These are phyloP conservation scores for Diachrysia chrysitis DNA, from an alignment of 2,888 invertebrate species.

Conservation along the genomic window DNA sequence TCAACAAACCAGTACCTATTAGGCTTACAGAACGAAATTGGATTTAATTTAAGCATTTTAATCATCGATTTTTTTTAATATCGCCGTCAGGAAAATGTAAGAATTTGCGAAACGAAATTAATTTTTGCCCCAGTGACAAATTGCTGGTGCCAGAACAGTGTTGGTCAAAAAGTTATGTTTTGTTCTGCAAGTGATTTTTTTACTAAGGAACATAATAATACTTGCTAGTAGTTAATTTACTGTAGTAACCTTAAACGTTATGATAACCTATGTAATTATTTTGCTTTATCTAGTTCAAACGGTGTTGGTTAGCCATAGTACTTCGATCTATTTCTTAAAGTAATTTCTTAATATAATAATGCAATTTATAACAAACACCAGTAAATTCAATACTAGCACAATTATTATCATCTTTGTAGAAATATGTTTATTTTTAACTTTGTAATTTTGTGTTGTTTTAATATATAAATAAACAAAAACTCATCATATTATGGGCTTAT, in stretches of 20 bases:
- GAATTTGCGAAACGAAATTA: constrained; percentile 27
- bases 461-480: too few species aligned
- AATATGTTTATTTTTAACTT: too few species aligned
- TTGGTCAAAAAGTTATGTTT: constrained; percentile 8
- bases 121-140: constrained; percentile 39
- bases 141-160: constrained; percentile 19
- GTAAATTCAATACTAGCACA: too few species aligned
- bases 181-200: constrained; percentile 4
- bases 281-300: too few species aligned
- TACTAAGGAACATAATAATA: neutral
- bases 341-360: neutral
- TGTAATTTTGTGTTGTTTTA: too few species aligned
- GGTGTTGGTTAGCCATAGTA: neutral
- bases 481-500: too few species aligned
- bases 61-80: constrained; percentile 42
- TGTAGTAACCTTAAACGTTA: neutral
- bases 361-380: too few species aligned
- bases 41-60: constrained; percentile 36
- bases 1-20: neutral
- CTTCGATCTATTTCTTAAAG: neutral
- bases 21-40: constrained; percentile 11
- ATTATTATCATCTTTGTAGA: too few species aligned
- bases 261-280: too few species aligned
- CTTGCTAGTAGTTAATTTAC: neutral
- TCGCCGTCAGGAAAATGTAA: constrained; percentile 19